Evolutionary conservation across 1,140 invertebrate genomes (phyloP).

Genomic region (Sesamia nonagrioides): DNA sequence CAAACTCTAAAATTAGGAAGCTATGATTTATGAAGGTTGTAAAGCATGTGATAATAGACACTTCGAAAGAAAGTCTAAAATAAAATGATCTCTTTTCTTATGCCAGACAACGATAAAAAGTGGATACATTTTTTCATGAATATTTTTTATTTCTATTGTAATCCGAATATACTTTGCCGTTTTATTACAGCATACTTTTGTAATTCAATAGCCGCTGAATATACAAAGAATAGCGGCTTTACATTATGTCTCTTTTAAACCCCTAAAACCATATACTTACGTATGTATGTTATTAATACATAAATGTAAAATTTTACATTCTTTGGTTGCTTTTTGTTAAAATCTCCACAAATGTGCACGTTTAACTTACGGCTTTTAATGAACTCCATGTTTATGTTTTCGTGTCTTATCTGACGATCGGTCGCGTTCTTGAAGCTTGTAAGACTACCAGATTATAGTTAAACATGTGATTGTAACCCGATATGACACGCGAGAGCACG

Average conservation of each 20-base stretch:
- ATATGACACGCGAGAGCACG: constrained; percentile 47
- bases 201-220: constrained; percentile 53
- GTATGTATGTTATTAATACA: not conserved
- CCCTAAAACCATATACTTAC: constrained; percentile 10
- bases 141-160: constrained; percentile 49
- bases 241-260: constrained; percentile 47
- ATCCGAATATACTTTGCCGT: constrained; percentile 48
- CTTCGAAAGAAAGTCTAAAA: not conserved
- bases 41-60: not conserved
- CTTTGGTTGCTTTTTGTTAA: not conserved
- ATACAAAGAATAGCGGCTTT: constrained; percentile 59
- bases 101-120: not conserved
- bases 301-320: not conserved
- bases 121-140: constrained; percentile 24
- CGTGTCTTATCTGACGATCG: constrained; percentile 42
- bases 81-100: not conserved
- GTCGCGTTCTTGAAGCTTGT: constrained; percentile 42
- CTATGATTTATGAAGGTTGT: constrained; percentile 31
- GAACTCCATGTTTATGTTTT: constrained; percentile 36
- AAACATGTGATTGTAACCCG: constrained; percentile 49
- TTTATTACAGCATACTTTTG: constrained; percentile 53
- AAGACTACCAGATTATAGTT: constrained; percentile 49
- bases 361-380: constrained; percentile 12
- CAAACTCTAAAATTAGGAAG: constrained; percentile 10
- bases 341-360: not conserved